phyloP scores from a whole-genome alignment of 2,797 vertebrate species.

The Ptychadena robeensis region DNA sequence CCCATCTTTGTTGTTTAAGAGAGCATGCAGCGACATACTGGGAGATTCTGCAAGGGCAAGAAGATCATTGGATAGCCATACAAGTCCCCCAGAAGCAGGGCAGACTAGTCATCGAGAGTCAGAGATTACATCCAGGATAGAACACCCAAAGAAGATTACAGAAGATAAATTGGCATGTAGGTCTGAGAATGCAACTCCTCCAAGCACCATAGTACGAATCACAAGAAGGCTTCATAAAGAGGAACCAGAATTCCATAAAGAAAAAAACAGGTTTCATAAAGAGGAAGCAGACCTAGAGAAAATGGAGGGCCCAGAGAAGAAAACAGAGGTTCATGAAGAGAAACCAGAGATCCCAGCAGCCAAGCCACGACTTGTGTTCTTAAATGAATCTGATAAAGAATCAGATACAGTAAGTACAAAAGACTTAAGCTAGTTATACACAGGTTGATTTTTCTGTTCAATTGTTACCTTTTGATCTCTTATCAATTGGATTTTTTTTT shows the following conservation, averaged over 20 bases:
- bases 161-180: too few species aligned
- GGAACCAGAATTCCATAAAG: too few species aligned
- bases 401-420: slow-evolving; percentile 2
- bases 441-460: too few species aligned
- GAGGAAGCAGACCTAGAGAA: too few species aligned
- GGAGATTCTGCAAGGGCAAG: slow-evolving; percentile 56
- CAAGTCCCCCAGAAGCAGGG: background rate
- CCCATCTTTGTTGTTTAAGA: slow-evolving; percentile 61
- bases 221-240: too few species aligned
- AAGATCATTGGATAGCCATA: slow-evolving; percentile 36
- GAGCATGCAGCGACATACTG: slow-evolving; percentile 64
- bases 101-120: background rate
- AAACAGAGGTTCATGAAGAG: background rate
- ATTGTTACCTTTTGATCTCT: too few species aligned
- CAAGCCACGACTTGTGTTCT: slow-evolving; percentile 32
- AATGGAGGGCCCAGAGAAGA: background rate
- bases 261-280: too few species aligned
- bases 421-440: too few species aligned
- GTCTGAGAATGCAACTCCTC: background rate
- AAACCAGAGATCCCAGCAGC: background rate
- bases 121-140: background rate
- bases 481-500: too few species aligned
- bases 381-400: slow-evolving; percentile 30
- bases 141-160: background rate
- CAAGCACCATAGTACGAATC: background rate